Conservation (phyloP, 64 coral and sea anemone species). For the Pocillopora verrucosa region DNA sequence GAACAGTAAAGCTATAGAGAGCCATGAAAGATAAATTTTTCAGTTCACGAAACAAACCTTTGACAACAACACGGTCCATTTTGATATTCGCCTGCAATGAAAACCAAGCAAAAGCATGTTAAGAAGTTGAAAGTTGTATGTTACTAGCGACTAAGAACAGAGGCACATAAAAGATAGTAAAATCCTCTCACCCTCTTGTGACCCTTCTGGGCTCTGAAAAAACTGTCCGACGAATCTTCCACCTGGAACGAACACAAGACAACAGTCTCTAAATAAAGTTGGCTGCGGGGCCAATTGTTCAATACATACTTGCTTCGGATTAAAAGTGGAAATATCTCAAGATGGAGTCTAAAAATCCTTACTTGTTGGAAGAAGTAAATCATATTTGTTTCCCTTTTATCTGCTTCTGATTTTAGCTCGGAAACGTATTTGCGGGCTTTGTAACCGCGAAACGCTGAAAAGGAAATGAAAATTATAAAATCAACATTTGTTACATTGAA, state of each 20-base stretch:
- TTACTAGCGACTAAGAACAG: not conserved
- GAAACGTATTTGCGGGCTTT: conserved; percentile 1
- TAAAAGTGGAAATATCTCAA: not conserved
- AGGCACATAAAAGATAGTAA: not conserved
- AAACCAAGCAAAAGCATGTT: not conserved
- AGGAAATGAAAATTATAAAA: not conserved
- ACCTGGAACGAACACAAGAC: not conserved
- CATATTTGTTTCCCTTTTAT: conserved; percentile 9
- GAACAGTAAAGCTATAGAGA: no score
- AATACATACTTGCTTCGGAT: no score
- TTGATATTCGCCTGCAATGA: conserved; percentile 12
- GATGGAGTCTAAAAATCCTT: not conserved
- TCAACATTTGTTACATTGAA: no score
- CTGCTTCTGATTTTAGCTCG: conserved; percentile 5
- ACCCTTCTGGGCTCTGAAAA: conserved; percentile 11
- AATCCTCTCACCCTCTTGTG: conserved; percentile 1
- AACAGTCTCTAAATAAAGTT: not conserved
- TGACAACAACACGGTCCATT: not conserved
- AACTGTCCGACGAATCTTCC: not conserved
- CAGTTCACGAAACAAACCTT: not conserved
- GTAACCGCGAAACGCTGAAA: conserved; percentile 22
- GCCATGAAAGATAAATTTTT: no score
- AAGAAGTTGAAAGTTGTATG: not conserved
- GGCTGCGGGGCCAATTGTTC: no score
- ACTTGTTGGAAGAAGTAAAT: conserved; percentile 37